These are phyloP conservation scores for Andrena flavipes DNA, from an alignment of 2,888 invertebrate genomes.

Conservation along the genomic window DNA sequence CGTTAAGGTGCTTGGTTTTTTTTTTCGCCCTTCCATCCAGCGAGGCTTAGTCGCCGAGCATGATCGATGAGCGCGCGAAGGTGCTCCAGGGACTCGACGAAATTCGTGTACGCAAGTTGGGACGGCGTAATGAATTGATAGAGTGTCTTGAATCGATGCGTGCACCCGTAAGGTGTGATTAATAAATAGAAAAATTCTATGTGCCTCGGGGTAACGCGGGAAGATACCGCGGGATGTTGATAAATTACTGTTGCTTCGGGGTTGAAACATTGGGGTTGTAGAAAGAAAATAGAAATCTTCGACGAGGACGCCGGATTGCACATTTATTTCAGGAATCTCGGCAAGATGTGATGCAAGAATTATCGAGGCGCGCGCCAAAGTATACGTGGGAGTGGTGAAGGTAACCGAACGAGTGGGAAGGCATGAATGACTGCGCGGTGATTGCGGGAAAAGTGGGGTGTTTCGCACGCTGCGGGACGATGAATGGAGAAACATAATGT, in stretches of 20 bases:
- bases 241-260: constrained; percentile 4
- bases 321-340: neutral
- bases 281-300: neutral
- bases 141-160: constrained; percentile 47
- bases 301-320: too few relatives aligned
- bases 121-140: constrained; percentile 68
- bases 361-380: neutral
- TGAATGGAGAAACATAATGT: neutral
- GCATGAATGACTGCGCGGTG: neutral
- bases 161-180: neutral
- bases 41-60: constrained; percentile 44
- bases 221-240: neutral
- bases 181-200: neutral
- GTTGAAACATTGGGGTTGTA: neutral
- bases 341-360: neutral
- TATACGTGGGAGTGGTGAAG: neutral
- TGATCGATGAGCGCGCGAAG: constrained; percentile 67
- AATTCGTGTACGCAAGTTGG: constrained; percentile 53
- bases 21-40: constrained; percentile 40
- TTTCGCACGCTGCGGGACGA: neutral
- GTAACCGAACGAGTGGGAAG: constrained; percentile 9
- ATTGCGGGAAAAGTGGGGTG: neutral
- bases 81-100: constrained; percentile 53
- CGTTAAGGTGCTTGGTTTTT: constrained; percentile 48
- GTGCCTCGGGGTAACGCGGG: neutral